Base-by-base conservation (phyloP, 2,113 vertebrate genomes). In the Megaceryle maxima region DNA sequence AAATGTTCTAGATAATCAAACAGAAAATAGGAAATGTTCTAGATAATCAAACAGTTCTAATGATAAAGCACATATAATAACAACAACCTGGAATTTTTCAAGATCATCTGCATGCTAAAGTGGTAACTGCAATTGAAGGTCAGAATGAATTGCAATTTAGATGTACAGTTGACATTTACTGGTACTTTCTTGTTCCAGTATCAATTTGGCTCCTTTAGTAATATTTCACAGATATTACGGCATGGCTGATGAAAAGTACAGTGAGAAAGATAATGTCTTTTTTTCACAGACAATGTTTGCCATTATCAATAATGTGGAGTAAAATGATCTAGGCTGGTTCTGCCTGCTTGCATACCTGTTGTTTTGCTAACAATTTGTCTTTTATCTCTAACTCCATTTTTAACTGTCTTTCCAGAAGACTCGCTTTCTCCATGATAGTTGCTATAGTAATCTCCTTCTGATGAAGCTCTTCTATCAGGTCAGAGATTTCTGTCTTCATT, bases 401-500 rank as follows among this genome's bases (percentile, higher is more conserved):
- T 97, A 98, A 96, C 97, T 97, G 97, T 82, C 90, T 98, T 95
- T 98, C 97, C 96, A 98, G 97, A 90, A 98, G 95, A 92, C 97
- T 90, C 60, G 98, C 97, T 96, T 98, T 98, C 94, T 97, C 97
- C 97, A 96, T 97, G 96, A 98, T 96, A 95, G 98, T 97, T 98
- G 98, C 98, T 97, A 98, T 98, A 96, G 98, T 98, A 94, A 98
- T 97, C 81, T 98, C 98, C 95, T 98, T 98, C 96, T 98, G 97
- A 94, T 97, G 97, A 89, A 98, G 98, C 94, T 98, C 97, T 87
- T 97, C 97, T 60, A 97, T 97, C 73, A 98, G 97, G 95, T 97
- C 97, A 79, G 96, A 97, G 96, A 98, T 97, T 96, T 98, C 97
- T 19, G 66, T 97, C 95, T 93, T 97, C 97, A 98, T 97, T 95